phyloP scores from a whole-genome alignment of 2,797 vertebrate genomes.

The Nannoperca obscura region DNA sequence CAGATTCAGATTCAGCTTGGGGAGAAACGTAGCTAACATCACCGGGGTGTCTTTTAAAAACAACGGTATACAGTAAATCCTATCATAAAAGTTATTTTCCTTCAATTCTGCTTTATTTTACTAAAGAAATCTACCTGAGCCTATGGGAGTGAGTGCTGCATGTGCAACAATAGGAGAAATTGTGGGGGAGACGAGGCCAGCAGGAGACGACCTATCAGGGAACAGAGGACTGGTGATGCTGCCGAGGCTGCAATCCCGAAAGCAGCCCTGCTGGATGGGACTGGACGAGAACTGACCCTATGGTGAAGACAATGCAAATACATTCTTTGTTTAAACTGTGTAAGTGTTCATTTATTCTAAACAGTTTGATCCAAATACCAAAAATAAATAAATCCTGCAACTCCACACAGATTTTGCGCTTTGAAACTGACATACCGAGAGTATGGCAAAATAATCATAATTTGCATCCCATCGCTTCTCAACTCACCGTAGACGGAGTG shows the following conservation, averaged over 20 bases:
- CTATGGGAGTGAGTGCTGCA: conserved; percentile 83
- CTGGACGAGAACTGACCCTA: conserved; percentile 98
- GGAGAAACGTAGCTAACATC: background rate
- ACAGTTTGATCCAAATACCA: background rate
- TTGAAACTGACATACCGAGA: background rate
- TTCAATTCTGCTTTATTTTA: background rate
- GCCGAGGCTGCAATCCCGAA: conserved; percentile 91
- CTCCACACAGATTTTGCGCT: background rate
- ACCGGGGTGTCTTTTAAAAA: too few species aligned
- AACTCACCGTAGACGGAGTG: conserved; percentile 90
- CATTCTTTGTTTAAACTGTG: background rate
- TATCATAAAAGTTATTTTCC: too few species aligned
- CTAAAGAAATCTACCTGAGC: conserved; percentile 82
- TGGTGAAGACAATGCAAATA: conserved; percentile 13
- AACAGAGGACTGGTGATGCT: conserved; percentile 90
- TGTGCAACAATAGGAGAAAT: conserved; percentile 91
- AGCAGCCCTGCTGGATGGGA: conserved; percentile 90
- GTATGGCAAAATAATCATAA: background rate
- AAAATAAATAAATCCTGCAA: background rate
- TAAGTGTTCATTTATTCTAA: background rate
- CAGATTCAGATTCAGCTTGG: background rate
- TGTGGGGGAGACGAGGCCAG: conserved; percentile 85
- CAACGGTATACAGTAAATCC: background rate
- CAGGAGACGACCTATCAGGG: conserved; percentile 85
- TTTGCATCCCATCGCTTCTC: background rate